Evolutionary conservation across 2,797 vertebrate genomes (phyloP), one percentile per base, ranked within the genome.

Genomic region (Ceryle rudis): DNA sequence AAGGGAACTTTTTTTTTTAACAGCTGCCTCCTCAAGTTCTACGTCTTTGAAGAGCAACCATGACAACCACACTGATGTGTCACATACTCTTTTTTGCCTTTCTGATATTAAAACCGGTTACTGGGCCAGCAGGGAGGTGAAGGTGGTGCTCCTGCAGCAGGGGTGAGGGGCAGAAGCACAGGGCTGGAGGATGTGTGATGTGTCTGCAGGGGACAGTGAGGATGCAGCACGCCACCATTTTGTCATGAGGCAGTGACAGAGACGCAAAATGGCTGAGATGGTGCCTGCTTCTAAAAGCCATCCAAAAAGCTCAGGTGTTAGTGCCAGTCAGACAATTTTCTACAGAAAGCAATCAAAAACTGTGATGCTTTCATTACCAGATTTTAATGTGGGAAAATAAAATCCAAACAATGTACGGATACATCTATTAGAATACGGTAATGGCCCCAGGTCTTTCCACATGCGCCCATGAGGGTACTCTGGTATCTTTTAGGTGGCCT

Each of bases 101-200:
- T 21, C 39, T 1, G 0, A 5, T 33, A 19, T 14, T 66, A 70
- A 69, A 75, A 29, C 9, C 0, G 1, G 35, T 31, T 10, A 28
- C 17, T 55, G 16, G 35, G 29, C 41, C 41, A 55, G 26, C 16
- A 23, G 20, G 18, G 42, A 55, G 26, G 39, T 31, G 37, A 41
- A 46, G n/a, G 18, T 46, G 22, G 4, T 4, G 12, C 7, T 74
- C 26, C 26, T 25, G 33, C 10, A 25, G 17, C 25, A 7, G 2
- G 12, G 5, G 11, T 2, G 10, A 23, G 35, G 26, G 19, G 10
- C 21, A 65, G 46, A 21, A 5, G 41, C 44, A 21, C 0, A 0
- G 44, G 29, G 33, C 35, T 1, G 1, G 11, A 25, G 25, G 16
- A 31, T 14, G 0, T 2, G 0, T 0, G 0, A 2, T 10, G 20